These are phyloP conservation scores for Ostrea edulis DNA, from an alignment of 1,140 invertebrate species.

Conservation along the genomic window DNA sequence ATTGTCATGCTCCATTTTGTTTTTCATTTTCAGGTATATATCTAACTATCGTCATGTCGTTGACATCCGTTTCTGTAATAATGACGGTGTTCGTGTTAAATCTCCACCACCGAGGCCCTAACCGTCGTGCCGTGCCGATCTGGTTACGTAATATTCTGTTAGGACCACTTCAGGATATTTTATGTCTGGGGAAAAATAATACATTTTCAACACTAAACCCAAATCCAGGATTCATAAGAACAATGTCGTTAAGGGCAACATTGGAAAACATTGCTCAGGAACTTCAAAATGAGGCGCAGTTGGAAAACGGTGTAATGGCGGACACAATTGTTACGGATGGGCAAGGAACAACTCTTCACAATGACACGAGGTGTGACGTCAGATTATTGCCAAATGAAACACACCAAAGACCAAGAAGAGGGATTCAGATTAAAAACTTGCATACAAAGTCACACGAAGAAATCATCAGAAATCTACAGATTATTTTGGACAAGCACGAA, in stretches of 20 bases:
- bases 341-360: conserved; percentile 54
- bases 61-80: conserved; percentile 80
- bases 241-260: conserved; percentile 68
- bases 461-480: conserved; percentile 67
- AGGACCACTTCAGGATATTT: conserved; percentile 52
- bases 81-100: conserved; percentile 80
- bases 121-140: conserved; percentile 73
- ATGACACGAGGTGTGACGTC: conserved; percentile 42
- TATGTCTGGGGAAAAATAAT: conserved; percentile 47
- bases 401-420: conserved; percentile 7
- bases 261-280: conserved; percentile 75
- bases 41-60: conserved; percentile 79
- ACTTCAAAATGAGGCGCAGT: conserved; percentile 68
- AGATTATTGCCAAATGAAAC: conserved; percentile 39
- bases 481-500: conserved; percentile 71
- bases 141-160: conserved; percentile 70
- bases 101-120: conserved; percentile 79
- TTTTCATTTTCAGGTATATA: conserved; percentile 77
- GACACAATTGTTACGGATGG: conserved; percentile 56
- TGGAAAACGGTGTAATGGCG: conserved; percentile 63
- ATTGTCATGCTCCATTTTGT: background rate
- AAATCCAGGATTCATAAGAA: conserved; percentile 48
- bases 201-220: background rate
- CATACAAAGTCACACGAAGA: conserved; percentile 67
- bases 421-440: conserved; percentile 26